These are phyloP conservation scores for Panzeria rudis DNA, from an alignment of 2,888 invertebrate genomes.

Conservation along the genomic window DNA sequence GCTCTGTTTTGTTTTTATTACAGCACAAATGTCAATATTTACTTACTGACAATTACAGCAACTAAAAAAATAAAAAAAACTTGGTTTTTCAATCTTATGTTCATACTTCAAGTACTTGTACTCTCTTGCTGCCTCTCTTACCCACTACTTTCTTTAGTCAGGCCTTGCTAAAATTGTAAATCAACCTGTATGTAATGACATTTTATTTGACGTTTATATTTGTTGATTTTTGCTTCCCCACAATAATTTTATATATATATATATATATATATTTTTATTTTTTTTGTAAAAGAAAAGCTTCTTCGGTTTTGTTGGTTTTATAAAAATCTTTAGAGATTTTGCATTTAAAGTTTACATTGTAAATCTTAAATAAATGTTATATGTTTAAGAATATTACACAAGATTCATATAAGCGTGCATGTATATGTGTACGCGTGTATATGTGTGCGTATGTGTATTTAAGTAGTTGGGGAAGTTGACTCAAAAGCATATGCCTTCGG, in stretches of 20 bases:
- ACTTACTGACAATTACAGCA: constrained; percentile 72
- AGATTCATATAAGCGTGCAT: background rate
- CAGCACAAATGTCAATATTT: constrained; percentile 72
- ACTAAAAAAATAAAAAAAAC: constrained; percentile 22
- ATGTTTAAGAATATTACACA: constrained; percentile 27
- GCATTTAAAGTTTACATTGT: constrained; percentile 51
- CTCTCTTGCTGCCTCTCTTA: background rate
- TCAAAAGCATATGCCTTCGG: constrained; percentile 67
- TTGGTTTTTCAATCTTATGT: constrained; percentile 26
- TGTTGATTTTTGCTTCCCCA: constrained; percentile 39
- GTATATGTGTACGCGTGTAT: background rate
- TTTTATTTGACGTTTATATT: constrained; percentile 47
- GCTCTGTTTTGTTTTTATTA: constrained; percentile 59
- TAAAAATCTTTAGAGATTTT: constrained; percentile 65
- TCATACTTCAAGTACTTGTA: background rate
- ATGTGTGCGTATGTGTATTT: constrained; percentile 37
- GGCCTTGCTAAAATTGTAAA: constrained; percentile 21
- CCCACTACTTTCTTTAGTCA: background rate
- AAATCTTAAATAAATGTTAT: constrained; percentile 63
- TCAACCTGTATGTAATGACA: constrained; percentile 60
- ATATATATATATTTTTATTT: background rate
- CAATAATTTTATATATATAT: too few species aligned
- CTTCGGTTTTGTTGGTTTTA: constrained; percentile 35
- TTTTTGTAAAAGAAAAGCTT: constrained; percentile 30
- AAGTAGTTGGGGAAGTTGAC: constrained; percentile 57